These are phyloP conservation scores for Hirudinaria manillensis DNA, from an alignment of 2,888 invertebrate genomes.

Conservation along the genomic window DNA sequence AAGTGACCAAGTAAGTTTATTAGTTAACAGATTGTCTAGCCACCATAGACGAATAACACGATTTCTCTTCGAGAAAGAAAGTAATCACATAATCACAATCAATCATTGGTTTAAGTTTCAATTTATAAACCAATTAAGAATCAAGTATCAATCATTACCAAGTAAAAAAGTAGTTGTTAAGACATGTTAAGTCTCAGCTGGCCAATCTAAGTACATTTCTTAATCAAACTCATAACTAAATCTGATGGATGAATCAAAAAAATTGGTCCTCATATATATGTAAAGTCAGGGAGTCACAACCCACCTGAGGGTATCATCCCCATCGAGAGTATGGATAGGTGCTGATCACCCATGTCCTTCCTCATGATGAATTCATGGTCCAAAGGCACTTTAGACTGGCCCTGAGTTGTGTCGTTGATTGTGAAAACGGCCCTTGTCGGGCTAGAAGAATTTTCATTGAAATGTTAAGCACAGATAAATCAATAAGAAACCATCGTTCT, in stretches of 20 bases:
- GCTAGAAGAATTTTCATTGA: not conserved
- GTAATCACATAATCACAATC: too few species aligned
- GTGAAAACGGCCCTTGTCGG: not conserved
- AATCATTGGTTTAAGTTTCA: too few species aligned
- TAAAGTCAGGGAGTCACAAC: conserved; percentile 39
- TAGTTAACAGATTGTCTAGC: not conserved
- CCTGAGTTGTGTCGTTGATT: conserved; percentile 11
- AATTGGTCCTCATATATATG: not conserved
- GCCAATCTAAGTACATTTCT: too few species aligned
- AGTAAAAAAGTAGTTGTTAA: too few species aligned
- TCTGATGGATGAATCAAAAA: too few species aligned
- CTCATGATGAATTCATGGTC: conserved; percentile 86
- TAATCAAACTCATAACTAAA: too few species aligned
- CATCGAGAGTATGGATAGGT: conserved; percentile 47
- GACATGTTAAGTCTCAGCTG: too few species aligned
- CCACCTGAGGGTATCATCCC: conserved; percentile 54
- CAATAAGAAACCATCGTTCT: too few species aligned
- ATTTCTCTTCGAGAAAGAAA: not conserved
- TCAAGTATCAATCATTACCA: too few species aligned
- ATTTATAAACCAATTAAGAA: too few species aligned
- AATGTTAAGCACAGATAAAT: not conserved
- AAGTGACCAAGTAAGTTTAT: not conserved
- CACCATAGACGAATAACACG: too few species aligned
- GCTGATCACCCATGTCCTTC: conserved; percentile 75
- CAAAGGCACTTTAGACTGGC: conserved; percentile 65